phyloP scores from a whole-genome alignment of 2,797 vertebrate genomes.

The Etheostoma nigrum region DNA sequence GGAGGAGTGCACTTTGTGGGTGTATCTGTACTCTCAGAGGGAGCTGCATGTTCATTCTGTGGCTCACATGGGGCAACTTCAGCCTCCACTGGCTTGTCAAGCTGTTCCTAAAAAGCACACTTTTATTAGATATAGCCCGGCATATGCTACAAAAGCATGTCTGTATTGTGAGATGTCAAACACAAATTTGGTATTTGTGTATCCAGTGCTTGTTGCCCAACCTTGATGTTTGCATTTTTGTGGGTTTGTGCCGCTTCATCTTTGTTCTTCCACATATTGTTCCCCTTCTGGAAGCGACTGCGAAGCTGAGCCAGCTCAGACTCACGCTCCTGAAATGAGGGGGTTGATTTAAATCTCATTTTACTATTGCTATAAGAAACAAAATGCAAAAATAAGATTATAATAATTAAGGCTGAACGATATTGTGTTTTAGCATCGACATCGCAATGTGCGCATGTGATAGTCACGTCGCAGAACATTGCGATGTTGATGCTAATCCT shows the following conservation, averaged over 20 bases:
- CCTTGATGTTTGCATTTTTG: conserved; percentile 61
- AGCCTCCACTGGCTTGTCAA: conserved; percentile 27
- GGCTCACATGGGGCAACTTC: conserved; percentile 9
- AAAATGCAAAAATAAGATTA: neutral
- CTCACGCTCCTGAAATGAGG: conserved; percentile 89
- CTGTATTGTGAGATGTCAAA: neutral
- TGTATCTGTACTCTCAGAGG: conserved; percentile 21
- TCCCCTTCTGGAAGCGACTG: conserved; percentile 89
- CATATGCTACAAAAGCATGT: neutral
- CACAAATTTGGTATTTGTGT: neutral
- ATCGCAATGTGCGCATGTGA: no score
- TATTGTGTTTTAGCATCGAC: no score
- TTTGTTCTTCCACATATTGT: conserved; percentile 83
- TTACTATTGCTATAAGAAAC: neutral
- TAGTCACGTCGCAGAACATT: no score
- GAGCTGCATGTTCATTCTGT: conserved; percentile 31
- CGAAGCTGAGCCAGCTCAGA: conserved; percentile 92
- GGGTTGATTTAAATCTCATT: accelerated
- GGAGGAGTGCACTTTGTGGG: conserved; percentile 9
- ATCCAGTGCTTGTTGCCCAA: conserved; percentile 26
- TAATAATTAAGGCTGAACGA: no score
- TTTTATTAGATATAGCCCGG: neutral
- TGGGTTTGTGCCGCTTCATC: conserved; percentile 72
- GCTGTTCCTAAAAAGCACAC: conserved; percentile 34
- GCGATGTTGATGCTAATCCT: no score